These are phyloP conservation scores for Tachypleus tridentatus DNA, from an alignment of 1,140 invertebrate genomes.

Conservation along the genomic window DNA sequence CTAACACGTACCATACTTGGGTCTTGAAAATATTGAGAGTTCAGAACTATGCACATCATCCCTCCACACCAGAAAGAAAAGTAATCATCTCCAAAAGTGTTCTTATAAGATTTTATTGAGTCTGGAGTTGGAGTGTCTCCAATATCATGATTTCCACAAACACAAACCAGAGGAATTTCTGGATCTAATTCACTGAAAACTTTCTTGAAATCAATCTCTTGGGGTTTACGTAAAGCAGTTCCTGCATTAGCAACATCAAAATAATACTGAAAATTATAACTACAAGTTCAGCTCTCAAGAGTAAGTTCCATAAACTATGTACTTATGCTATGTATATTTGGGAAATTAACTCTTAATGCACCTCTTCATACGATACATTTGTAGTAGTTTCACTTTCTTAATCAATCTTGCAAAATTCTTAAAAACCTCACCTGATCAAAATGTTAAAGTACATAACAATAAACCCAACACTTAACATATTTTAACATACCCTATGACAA, in stretches of 20 bases:
- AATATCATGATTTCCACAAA: constrained; percentile 48
- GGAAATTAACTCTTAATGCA: neutral
- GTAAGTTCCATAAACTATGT: too few species aligned
- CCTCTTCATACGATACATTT: too few species aligned
- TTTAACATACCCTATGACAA: too few species aligned
- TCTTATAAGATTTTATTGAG: constrained; percentile 33
- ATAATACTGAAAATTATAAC: neutral
- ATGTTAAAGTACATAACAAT: too few species aligned
- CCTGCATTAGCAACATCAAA: constrained; percentile 6
- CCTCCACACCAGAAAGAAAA: constrained; percentile 43
- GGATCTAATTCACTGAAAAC: constrained; percentile 36
- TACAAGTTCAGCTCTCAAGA: too few species aligned
- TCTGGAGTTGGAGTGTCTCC: constrained; percentile 38
- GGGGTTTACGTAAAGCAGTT: constrained; percentile 27
- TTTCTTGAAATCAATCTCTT: constrained; percentile 37
- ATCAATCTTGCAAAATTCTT: too few species aligned
- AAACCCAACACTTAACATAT: too few species aligned
- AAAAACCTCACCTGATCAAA: too few species aligned
- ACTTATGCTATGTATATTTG: too few species aligned
- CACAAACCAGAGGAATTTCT: constrained; percentile 40
- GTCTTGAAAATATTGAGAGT: constrained; percentile 40
- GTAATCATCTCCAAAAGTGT: constrained; percentile 43
- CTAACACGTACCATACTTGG: constrained; percentile 13
- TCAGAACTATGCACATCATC: constrained; percentile 42
- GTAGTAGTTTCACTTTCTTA: too few species aligned